A percentile compares a stretch with the other conserved stretches of the same genome.
Conservation (phyloP, 2,888 invertebrate species). For the Lycophotia porphyrea region DNA sequence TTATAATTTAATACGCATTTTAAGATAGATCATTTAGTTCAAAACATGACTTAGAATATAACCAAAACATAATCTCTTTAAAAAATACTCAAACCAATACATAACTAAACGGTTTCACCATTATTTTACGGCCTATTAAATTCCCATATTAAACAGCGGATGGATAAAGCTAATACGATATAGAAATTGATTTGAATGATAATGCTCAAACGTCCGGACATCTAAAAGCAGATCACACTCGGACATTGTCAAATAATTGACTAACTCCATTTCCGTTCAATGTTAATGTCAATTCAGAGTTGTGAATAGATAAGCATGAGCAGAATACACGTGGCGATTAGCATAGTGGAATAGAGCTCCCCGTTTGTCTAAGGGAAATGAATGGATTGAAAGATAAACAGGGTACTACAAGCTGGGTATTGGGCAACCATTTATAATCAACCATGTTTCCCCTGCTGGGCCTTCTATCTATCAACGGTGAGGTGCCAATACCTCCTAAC, state of each 20-base stretch:
- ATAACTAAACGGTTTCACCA: neutral
- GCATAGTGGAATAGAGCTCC: slow-evolving; percentile 11
- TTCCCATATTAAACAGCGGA: neutral
- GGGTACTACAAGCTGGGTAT: neutral
- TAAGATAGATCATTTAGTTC: neutral
- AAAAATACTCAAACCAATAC: neutral
- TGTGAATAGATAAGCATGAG: slow-evolving; percentile 50
- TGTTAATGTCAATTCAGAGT: slow-evolving; percentile 39
- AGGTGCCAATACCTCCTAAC: no score
- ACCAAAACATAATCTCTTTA: neutral
- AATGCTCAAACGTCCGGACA: slow-evolving; percentile 17
- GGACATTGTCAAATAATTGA: slow-evolving; percentile 50
- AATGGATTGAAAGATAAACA: neutral
- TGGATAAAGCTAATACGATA: neutral
- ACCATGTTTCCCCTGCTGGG: no score
- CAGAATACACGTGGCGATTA: slow-evolving; percentile 10
- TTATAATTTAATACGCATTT: neutral
- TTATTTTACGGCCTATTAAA: neutral
- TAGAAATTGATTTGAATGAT: slow-evolving; percentile 43
- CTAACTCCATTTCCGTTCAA: slow-evolving; percentile 39
- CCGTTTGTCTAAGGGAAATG: neutral
- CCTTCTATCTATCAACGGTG: no score
- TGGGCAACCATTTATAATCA: neutral
- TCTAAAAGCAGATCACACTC: slow-evolving; percentile 33
- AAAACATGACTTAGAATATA: neutral